Evolutionary conservation across 2,797 vertebrate species (phyloP).

Genomic region (Danio aesculapii): DNA sequence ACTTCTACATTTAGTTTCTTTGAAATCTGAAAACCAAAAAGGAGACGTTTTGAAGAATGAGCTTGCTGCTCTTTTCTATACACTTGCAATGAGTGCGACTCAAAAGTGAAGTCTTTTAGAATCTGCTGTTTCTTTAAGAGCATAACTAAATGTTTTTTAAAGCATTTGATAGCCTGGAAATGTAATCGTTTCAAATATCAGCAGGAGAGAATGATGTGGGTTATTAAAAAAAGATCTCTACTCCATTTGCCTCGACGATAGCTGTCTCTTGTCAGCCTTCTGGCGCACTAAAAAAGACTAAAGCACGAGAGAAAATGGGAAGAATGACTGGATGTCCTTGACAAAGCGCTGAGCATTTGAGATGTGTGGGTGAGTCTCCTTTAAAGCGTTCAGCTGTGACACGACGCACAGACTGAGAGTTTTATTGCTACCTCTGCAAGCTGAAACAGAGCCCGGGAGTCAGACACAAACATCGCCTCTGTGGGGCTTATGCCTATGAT

Average conservation of each 20-base stretch:
- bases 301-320: slow-evolving; percentile 43
- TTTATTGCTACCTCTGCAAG: slow-evolving; percentile 61
- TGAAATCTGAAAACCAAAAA: too few species aligned
- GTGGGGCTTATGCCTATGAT: slow-evolving; percentile 54
- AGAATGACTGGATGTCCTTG: slow-evolving; percentile 62
- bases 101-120: not conserved
- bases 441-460: slow-evolving; percentile 46
- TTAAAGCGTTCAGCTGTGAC: slow-evolving; percentile 63
- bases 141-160: not conserved
- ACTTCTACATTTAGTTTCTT: too few species aligned
- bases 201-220: not conserved
- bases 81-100: not conserved
- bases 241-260: slow-evolving; percentile 3
- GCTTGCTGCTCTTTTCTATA: not conserved
- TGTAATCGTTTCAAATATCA: not conserved
- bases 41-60: not conserved
- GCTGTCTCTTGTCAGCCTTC: slow-evolving; percentile 56
- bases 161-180: not conserved
- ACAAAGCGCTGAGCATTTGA: slow-evolving; percentile 59
- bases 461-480: slow-evolving; percentile 65
- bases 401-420: slow-evolving; percentile 61
- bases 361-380: slow-evolving; percentile 65
- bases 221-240: slow-evolving; percentile 8
- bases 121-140: not conserved
- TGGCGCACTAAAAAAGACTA: slow-evolving; percentile 34